A percentile compares a stretch with the other conserved stretches of the same genome.
Conservation (phyloP, 2,888 invertebrate species). For the Lomographa bimaculata region DNA sequence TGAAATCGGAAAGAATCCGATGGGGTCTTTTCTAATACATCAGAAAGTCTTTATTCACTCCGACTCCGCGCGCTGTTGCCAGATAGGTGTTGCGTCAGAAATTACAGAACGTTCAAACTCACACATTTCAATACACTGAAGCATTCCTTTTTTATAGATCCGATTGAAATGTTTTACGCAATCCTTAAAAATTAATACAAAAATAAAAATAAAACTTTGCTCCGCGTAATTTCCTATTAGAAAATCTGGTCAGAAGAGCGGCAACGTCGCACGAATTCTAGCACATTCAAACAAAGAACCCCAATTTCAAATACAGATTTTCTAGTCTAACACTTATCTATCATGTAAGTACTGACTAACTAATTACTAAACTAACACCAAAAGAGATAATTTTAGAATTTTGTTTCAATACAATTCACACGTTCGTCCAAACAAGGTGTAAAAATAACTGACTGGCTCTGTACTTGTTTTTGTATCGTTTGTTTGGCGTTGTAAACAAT, state of each 20-base stretch:
- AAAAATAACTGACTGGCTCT: slow-evolving; percentile 50
- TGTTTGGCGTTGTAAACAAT: slow-evolving; percentile 65
- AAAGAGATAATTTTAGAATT: slow-evolving; percentile 3
- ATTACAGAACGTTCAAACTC: slow-evolving; percentile 66
- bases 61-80: slow-evolving; percentile 75
- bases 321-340: slow-evolving; percentile 7
- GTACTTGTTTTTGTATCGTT: slow-evolving; percentile 62
- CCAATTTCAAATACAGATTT: slow-evolving; percentile 12
- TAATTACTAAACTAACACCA: slow-evolving; percentile 1
- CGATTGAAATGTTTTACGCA: slow-evolving; percentile 36
- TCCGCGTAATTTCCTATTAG: slow-evolving; percentile 28
- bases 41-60: slow-evolving; percentile 59
- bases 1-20: slow-evolving; percentile 49
- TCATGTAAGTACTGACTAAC: neutral
- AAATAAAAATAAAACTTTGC: slow-evolving; percentile 13
- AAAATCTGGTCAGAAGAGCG: slow-evolving; percentile 55
- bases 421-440: slow-evolving; percentile 38
- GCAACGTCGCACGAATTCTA: slow-evolving; percentile 68
- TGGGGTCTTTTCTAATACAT: slow-evolving; percentile 63
- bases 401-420: slow-evolving; percentile 14
- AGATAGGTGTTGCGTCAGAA: slow-evolving; percentile 80
- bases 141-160: slow-evolving; percentile 56
- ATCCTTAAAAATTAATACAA: slow-evolving; percentile 23
- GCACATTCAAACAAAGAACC: slow-evolving; percentile 60
- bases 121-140: slow-evolving; percentile 72